Conservation (phyloP, 2,888 invertebrate species). For the Elgonia sp. region DNA sequence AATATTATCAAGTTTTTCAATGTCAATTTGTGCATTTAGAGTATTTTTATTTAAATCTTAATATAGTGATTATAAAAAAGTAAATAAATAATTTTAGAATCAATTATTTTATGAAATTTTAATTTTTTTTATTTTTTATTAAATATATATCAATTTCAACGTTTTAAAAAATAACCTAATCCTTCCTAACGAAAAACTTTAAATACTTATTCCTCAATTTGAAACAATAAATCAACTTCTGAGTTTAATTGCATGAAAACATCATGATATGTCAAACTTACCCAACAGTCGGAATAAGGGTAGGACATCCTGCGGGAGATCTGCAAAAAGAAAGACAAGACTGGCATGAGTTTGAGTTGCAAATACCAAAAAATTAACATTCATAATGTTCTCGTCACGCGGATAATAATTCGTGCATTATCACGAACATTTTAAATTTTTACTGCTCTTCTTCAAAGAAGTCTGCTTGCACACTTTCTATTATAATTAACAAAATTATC, state of each 20-base stretch:
- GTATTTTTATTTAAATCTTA: too few relatives aligned
- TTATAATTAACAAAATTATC: slow-evolving; percentile 68
- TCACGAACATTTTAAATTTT: slow-evolving; percentile 27
- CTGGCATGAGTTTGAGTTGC: slow-evolving; percentile 3
- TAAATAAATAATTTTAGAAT: too few relatives aligned
- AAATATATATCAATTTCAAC: too few relatives aligned
- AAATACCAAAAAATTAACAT: slow-evolving; percentile 12
- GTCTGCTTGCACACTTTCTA: neutral
- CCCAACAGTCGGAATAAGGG: slow-evolving; percentile 33
- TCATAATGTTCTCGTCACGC: neutral
- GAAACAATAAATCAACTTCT: slow-evolving; percentile 20
- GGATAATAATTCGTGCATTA: slow-evolving; percentile 6
- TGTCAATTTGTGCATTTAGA: too few relatives aligned
- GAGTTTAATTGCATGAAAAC: slow-evolving; percentile 29
- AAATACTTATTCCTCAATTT: neutral
- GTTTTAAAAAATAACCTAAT: too few relatives aligned
- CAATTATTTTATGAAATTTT: too few relatives aligned
- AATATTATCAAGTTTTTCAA: too few relatives aligned
- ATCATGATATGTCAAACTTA: slow-evolving; percentile 47
- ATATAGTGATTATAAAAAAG: too few relatives aligned
- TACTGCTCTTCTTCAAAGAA: slow-evolving; percentile 29
- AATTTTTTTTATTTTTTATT: too few relatives aligned
- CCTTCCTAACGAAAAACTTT: too few relatives aligned
- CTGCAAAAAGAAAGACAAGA: slow-evolving; percentile 54
- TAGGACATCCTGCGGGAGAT: slow-evolving; percentile 54